Percentiles rank a stretch among this genome's conserved stretches.
Conservation (phyloP, 2,888 invertebrate genomes). For the Rhaphigaster nebulosa region DNA sequence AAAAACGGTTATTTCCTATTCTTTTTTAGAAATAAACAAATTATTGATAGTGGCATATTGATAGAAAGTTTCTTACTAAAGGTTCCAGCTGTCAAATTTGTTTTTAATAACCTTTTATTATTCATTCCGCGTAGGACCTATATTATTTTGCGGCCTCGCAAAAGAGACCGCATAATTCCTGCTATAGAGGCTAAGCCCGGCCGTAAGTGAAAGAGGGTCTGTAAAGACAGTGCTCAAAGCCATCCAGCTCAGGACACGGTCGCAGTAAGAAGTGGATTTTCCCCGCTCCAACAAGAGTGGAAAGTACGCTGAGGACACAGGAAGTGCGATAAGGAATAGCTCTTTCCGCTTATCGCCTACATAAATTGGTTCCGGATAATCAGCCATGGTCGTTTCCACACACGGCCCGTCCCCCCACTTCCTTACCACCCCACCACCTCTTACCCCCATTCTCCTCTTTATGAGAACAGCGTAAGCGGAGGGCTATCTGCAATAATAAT, state of each 20-base stretch:
- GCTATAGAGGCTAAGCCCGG: neutral
- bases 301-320: neutral
- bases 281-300: neutral
- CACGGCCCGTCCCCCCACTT: neutral
- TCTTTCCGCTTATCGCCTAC: slow-evolving; percentile 27
- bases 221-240: neutral
- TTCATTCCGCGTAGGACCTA: neutral
- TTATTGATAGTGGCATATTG: too few relatives aligned
- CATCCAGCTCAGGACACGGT: neutral
- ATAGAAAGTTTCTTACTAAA: too few relatives aligned
- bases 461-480: neutral
- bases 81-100: too few relatives aligned
- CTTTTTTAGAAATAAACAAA: too few relatives aligned
- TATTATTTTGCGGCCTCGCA: neutral
- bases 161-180: neutral
- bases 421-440: neutral
- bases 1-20: too few relatives aligned
- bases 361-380: slow-evolving; percentile 44
- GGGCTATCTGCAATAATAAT: neutral
- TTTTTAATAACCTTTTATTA: neutral
- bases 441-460: neutral
- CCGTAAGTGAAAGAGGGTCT: neutral
- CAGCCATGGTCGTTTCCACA: neutral
- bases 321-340: slow-evolving; percentile 44
- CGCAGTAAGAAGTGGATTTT: neutral